These are phyloP conservation scores for Temnothorax ravouxi DNA, from an alignment of 2,888 invertebrate species.

Conservation along the genomic window DNA sequence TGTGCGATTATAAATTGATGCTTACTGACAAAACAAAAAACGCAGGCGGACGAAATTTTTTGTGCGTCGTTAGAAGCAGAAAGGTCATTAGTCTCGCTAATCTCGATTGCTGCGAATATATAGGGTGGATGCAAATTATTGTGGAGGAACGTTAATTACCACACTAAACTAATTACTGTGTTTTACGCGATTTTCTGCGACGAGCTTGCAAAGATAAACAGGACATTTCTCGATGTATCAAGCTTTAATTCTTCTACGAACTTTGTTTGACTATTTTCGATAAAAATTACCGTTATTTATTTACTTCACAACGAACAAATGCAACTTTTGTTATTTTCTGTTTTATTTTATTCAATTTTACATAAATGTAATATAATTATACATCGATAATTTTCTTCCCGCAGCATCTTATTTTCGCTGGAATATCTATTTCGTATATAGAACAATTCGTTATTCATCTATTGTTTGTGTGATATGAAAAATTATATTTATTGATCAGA, in stretches of 20 bases:
- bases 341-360: not conserved
- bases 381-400: not conserved
- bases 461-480: not conserved
- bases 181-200: slow-evolving; percentile 26
- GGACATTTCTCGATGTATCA: not conserved
- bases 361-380: not conserved
- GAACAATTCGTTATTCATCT: not conserved
- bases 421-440: not conserved
- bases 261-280: not conserved
- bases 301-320: not conserved
- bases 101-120: slow-evolving; percentile 27
- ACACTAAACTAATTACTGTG: slow-evolving; percentile 33
- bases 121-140: slow-evolving; percentile 35
- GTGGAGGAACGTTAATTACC: slow-evolving; percentile 39
- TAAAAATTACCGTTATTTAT: slow-evolving; percentile 17
- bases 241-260: slow-evolving; percentile 28
- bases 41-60: slow-evolving; percentile 26
- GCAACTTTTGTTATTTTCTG: not conserved
- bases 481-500: slow-evolving; percentile 12
- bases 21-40: not conserved
- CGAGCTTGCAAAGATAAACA: slow-evolving; percentile 30
- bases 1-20: not conserved
- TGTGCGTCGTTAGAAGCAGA: slow-evolving; percentile 3
- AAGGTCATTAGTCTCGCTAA: slow-evolving; percentile 46
- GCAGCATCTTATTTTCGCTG: not conserved